Evolutionary conservation across 2,797 vertebrate species (phyloP).

Genomic region (Kryptolebias ocellatus): DNA sequence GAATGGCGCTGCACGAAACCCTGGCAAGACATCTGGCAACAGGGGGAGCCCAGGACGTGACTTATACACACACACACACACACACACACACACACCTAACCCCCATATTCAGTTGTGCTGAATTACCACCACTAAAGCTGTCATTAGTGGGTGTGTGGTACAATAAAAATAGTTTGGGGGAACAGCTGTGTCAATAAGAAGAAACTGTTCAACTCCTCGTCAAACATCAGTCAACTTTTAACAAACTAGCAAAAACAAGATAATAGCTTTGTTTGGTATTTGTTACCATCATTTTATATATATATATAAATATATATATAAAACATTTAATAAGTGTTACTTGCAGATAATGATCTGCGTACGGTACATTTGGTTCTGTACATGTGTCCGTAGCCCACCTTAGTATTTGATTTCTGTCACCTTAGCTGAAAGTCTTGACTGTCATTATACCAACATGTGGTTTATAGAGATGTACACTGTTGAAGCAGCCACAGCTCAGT

Average conservation of each 20-base stretch:
- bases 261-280: too few species aligned
- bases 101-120: constrained; percentile 73
- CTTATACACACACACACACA: constrained; percentile 48
- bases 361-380: background rate
- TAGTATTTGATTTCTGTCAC: constrained; percentile 51
- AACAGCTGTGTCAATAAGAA: constrained; percentile 82
- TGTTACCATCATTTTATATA: too few species aligned
- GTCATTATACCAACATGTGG: constrained; percentile 87
- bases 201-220: constrained; percentile 63
- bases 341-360: constrained; percentile 30
- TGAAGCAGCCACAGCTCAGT: constrained; percentile 95
- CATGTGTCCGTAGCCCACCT: background rate
- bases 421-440: constrained; percentile 79
- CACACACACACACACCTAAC: constrained; percentile 56
- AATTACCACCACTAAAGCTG: constrained; percentile 79
- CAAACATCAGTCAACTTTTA: constrained; percentile 56
- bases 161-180: constrained; percentile 74
- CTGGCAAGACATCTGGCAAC: constrained; percentile 76
- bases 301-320: too few species aligned
- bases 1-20: constrained; percentile 57
- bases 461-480: constrained; percentile 90
- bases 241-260: too few species aligned
- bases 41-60: constrained; percentile 63
- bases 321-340: too few species aligned
- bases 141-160: constrained; percentile 80